phyloP scores from a whole-genome alignment of 1,140 invertebrate species.

The Drosophila kanapiae region DNA sequence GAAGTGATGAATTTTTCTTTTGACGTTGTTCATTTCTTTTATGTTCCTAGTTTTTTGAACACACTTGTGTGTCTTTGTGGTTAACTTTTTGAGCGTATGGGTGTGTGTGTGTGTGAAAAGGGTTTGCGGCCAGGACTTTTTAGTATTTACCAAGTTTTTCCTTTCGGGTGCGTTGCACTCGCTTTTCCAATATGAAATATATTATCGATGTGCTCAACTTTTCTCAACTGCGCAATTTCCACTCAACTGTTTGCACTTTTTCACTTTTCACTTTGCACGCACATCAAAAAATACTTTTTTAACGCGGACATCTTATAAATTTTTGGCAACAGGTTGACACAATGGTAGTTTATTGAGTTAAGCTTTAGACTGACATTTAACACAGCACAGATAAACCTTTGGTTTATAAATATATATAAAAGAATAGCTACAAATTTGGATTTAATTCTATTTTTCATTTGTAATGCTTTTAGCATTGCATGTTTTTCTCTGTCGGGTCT shows the following conservation, averaged over 20 bases:
- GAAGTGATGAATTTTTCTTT: no score
- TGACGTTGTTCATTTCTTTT: no score
- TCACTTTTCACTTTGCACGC: slow-evolving; percentile 7
- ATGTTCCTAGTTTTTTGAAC: not conserved
- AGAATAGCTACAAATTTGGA: no score
- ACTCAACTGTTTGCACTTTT: slow-evolving; percentile 31
- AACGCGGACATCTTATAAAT: not conserved
- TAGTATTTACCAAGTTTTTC: slow-evolving; percentile 50
- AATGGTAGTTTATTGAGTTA: not conserved
- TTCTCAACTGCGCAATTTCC: slow-evolving; percentile 37
- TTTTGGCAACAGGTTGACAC: slow-evolving; percentile 26
- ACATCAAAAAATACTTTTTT: slow-evolving; percentile 4
- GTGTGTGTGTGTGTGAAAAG: slow-evolving; percentile 17
- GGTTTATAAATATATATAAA: no score
- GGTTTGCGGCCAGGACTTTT: slow-evolving; percentile 33
- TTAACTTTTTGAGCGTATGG: slow-evolving; percentile 3
- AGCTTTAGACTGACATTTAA: not conserved
- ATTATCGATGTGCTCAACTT: slow-evolving; percentile 71
- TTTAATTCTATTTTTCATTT: not conserved
- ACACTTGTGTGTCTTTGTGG: slow-evolving; percentile 41
- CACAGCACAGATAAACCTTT: not conserved
- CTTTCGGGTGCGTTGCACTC: slow-evolving; percentile 22
- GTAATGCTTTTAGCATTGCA: not conserved
- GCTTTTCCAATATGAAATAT: slow-evolving; percentile 70
- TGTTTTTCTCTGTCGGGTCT: no score